Evolutionary conservation across 2,888 invertebrate genomes (phyloP), one percentile per base, ranked within the genome.

Genomic region (Chironomus tentans): DNA sequence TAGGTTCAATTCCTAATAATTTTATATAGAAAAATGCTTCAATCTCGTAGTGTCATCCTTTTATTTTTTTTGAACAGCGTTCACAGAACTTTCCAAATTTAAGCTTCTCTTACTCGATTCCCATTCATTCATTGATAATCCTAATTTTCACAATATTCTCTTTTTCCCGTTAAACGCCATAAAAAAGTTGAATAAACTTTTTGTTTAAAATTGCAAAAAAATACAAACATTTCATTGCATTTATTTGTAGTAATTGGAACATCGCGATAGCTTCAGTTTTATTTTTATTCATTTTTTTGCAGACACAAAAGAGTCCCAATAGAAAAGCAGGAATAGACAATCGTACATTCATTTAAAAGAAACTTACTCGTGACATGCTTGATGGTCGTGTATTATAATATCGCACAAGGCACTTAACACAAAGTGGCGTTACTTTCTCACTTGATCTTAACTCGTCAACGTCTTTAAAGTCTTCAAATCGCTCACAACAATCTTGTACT

Each of bases 401-500:
- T 28, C 76, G 22, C 15, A 76, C 69, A 7, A 76, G 69, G 69
- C 76, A 76, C 76, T 76, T 76, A 10, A 76, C 76, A 68, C 76
- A 76, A 15, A 76, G 21, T 10, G 68, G 68, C 28, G 48, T 22
- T 21, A 75, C 15, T 18, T 48, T 50, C 10, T 76, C 76, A 21
- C 47, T 65, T 2, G 5, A 13, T 38, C 69, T 15, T 21, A 56
- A 50, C 15, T 69, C 76, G 2, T 50, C 50, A 12, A 24, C 56
- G 56, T 76, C 69, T 10, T 62, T n/a, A 21, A 62, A 73, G 62
- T 73, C 73, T 28, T 68, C 74, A 47, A 68, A 74, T 4, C 74
- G 46, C 24, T 74, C 74, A 48, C 74, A 74, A 68, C 74, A 74
- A 74, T 74, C 74, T 74, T 74, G 74, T 69, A 76, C 76, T 61